Conservation (phyloP, 2,113 vertebrate species). For the Macquaria australasica region DNA sequence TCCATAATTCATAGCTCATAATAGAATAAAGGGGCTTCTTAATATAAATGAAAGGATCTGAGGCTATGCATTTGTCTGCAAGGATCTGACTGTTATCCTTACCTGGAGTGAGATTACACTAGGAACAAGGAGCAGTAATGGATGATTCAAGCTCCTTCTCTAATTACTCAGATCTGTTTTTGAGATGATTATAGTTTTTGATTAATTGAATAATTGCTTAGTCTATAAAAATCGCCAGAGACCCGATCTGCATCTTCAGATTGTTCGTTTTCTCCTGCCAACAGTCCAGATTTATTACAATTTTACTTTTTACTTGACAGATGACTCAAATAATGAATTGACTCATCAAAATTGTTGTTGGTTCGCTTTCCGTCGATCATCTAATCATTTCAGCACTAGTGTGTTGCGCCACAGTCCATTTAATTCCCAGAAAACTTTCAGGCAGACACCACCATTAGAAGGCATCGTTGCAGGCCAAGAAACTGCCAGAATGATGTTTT, state of each 20-base stretch:
- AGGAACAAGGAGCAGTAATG: slow-evolving; percentile 20
- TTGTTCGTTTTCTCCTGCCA: background rate
- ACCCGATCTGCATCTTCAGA: background rate
- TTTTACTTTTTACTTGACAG: background rate
- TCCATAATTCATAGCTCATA: slow-evolving; percentile 75
- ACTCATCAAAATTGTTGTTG: background rate
- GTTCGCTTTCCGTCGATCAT: background rate
- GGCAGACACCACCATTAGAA: slow-evolving; percentile 40
- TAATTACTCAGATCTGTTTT: background rate
- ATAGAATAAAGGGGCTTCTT: slow-evolving; percentile 70
- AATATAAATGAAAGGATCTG: slow-evolving; percentile 53
- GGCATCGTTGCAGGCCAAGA: slow-evolving; percentile 29
- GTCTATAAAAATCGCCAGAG: background rate
- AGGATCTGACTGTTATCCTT: slow-evolving; percentile 8
- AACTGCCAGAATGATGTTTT: slow-evolving; percentile 41
- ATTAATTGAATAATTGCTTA: background rate
- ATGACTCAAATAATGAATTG: background rate
- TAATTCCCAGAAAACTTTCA: slow-evolving; percentile 14
- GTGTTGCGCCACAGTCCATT: background rate
- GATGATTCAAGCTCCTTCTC: background rate
- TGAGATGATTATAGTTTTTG: background rate
- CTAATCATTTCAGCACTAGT: background rate
- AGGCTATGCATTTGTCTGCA: background rate
- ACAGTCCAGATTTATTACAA: background rate
- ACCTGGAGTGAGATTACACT: slow-evolving; percentile 24